phyloP scores from a whole-genome alignment of 2,888 invertebrate genomes.

The Phlogophora meticulosa region DNA sequence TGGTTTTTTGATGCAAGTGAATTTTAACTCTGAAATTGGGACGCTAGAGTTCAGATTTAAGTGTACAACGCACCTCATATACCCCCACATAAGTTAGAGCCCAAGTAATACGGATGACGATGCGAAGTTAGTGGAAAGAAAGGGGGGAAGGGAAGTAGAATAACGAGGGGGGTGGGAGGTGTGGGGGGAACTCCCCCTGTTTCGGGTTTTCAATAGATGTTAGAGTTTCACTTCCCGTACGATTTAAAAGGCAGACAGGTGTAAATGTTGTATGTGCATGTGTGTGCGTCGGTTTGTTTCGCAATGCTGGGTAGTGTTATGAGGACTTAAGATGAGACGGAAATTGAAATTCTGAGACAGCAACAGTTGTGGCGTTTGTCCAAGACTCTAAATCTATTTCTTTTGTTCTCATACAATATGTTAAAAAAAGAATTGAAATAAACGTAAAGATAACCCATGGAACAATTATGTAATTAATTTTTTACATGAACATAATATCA shows the following conservation, averaged over 20 bases:
- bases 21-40: conserved; percentile 53
- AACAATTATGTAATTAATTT: too few relatives aligned
- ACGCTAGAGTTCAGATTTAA: conserved; percentile 63
- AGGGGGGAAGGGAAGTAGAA: conserved; percentile 86
- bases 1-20: conserved; percentile 75
- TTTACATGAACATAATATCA: too few relatives aligned
- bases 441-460: too few relatives aligned
- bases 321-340: conserved; percentile 12
- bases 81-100: conserved; percentile 90
- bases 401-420: too few relatives aligned
- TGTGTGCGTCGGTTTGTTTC: conserved; percentile 52
- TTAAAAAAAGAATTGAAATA: too few relatives aligned
- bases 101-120: conserved; percentile 91
- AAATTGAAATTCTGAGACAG: too few relatives aligned
- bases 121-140: conserved; percentile 90
- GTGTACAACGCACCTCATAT: conserved; percentile 67
- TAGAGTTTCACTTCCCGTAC: conserved; percentile 85
- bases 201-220: conserved; percentile 91
- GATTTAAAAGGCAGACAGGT: conserved; percentile 87
- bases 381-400: too few relatives aligned
- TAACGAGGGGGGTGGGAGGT: conserved; percentile 80
- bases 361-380: too few relatives aligned
- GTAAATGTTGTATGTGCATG: conserved; percentile 73
- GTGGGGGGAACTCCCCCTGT: conserved; percentile 81
- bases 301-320: conserved; percentile 27